Evolutionary conservation across 2,888 invertebrate genomes (phyloP).

Genomic region (Eudemis profundana): DNA sequence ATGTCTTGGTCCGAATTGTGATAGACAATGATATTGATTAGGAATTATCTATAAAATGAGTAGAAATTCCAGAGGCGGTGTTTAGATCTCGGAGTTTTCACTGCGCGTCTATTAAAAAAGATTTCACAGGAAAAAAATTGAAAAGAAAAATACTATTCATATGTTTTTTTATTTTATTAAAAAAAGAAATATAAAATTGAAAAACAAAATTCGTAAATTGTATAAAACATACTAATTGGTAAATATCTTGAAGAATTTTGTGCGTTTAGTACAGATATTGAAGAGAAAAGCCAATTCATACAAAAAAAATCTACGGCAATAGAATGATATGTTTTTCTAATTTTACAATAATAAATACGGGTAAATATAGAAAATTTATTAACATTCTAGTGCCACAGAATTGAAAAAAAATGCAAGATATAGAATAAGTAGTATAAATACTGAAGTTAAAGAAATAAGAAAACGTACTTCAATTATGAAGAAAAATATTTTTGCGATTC

Average conservation of each 20-base stretch:
- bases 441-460: slow-evolving; percentile 18
- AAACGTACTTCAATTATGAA: slow-evolving; percentile 2
- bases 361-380: too few species aligned
- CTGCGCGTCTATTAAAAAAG: slow-evolving; percentile 33
- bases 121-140: too few species aligned
- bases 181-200: slow-evolving; percentile 40
- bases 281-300: slow-evolving; percentile 26
- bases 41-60: slow-evolving; percentile 41
- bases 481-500: slow-evolving; percentile 10
- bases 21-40: slow-evolving; percentile 20
- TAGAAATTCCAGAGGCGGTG: slow-evolving; percentile 36
- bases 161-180: too few species aligned
- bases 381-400: slow-evolving; percentile 19
- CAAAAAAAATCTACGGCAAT: slow-evolving; percentile 10
- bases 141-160: too few species aligned
- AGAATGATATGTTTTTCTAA: slow-evolving; percentile 4
- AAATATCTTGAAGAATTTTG: slow-evolving; percentile 3
- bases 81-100: slow-evolving; percentile 35
- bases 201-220: slow-evolving; percentile 27
- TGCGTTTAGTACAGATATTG: slow-evolving; percentile 20
- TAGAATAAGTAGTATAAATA: not conserved
- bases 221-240: not conserved
- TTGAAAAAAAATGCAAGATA: slow-evolving; percentile 22
- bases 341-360: too few species aligned
- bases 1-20: slow-evolving; percentile 21